Percentiles rank a stretch among this genome's conserved stretches.
phyloP scores from a whole-genome alignment of 2,888 invertebrate species.

The Drosophila engyochracea region DNA sequence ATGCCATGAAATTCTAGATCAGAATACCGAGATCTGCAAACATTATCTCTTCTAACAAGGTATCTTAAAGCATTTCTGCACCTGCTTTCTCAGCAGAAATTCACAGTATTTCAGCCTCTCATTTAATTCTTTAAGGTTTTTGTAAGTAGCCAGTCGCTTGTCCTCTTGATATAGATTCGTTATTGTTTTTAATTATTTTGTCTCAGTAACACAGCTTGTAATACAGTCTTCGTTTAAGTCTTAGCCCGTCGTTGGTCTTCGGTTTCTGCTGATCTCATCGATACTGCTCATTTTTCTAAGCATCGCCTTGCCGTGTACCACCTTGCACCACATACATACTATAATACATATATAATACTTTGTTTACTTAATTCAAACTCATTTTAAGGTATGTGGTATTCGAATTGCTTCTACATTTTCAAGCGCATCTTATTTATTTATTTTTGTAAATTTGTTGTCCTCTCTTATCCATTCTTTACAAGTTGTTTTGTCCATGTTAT shows the following conservation, averaged over 20 bases:
- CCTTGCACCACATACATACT: neutral
- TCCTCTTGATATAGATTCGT: too few relatives aligned
- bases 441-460: conserved; percentile 36
- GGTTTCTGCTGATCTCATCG: neutral
- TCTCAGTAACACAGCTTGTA: neutral
- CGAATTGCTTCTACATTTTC: neutral
- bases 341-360: neutral
- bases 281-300: accelerated
- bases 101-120: neutral
- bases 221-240: neutral
- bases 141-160: neutral
- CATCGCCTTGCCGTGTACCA: neutral
- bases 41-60: neutral
- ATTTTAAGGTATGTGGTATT: conserved; percentile 26
- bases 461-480: conserved; percentile 29
- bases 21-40: neutral
- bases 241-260: neutral
- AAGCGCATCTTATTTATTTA: conserved; percentile 42
- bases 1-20: neutral
- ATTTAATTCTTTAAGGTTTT: neutral
- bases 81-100: neutral
- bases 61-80: accelerated
- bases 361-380: neutral
- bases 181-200: neutral
- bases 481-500: conserved; percentile 41